Conservation (phyloP, 2,888 invertebrate genomes). For the Drosophila kambysellisi region DNA sequence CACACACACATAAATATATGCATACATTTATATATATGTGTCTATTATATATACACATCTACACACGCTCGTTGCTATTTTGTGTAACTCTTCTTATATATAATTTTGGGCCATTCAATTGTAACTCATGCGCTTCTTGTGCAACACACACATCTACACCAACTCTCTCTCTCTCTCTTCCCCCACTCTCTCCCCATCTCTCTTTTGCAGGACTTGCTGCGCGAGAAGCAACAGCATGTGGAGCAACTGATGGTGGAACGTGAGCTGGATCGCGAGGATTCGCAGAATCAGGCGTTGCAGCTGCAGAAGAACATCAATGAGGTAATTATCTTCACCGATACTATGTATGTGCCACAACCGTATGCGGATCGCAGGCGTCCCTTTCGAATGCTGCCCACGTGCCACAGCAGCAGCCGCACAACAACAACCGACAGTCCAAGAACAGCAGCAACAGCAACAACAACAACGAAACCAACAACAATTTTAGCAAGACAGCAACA, state of each 20-base stretch:
- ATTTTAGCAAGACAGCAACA: constrained; percentile 38
- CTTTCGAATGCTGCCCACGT: constrained; percentile 58
- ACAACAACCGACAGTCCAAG: constrained; percentile 31
- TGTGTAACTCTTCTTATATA: constrained; percentile 14
- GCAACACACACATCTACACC: constrained; percentile 29
- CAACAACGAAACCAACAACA: constrained; percentile 39
- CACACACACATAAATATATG: constrained; percentile 4
- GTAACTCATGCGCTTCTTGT: constrained; percentile 59
- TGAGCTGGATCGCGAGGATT: constrained; percentile 95
- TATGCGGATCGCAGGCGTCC: constrained; percentile 77
- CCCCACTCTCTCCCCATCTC: constrained; percentile 14
- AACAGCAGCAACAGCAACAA: constrained; percentile 27
- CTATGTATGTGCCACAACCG: constrained; percentile 74
- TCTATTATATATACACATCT: neutral
- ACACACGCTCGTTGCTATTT: constrained; percentile 11
- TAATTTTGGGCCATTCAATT: constrained; percentile 23
- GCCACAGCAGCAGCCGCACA: constrained; percentile 50
- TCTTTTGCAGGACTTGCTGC: constrained; percentile 90
- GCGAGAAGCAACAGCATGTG: constrained; percentile 97
- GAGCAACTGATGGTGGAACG: constrained; percentile 96
- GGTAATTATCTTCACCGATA: constrained; percentile 84
- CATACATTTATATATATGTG: neutral
- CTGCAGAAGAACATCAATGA: constrained; percentile 85
- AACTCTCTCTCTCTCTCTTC: constrained; percentile 16
- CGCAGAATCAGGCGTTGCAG: constrained; percentile 89